Evolutionary conservation across 2,113 vertebrate genomes (phyloP).

Genomic region (Drymodes brunneopygia): DNA sequence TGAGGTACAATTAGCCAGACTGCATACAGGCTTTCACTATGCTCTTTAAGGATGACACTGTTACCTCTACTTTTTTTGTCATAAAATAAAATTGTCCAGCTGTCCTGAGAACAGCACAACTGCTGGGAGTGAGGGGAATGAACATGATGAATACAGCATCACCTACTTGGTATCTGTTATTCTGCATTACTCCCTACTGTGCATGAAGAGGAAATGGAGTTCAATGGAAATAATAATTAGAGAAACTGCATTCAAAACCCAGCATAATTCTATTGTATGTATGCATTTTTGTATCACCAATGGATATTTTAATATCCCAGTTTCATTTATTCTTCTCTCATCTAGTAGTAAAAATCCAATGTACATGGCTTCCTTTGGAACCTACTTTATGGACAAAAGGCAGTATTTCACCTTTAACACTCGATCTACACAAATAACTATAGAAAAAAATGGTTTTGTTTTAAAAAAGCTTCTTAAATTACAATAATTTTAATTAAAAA

Average conservation of each 20-base stretch:
- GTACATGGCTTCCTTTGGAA: not conserved
- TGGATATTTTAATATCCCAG: not conserved
- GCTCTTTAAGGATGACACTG: not conserved
- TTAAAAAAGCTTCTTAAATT: not conserved
- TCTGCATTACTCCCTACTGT: not conserved
- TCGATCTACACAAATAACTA: not conserved
- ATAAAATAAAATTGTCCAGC: not conserved
- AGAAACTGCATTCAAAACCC: not conserved
- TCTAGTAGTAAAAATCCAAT: not conserved
- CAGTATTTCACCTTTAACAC: not conserved
- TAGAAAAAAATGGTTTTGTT: rapidly evolving
- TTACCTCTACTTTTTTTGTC: not conserved
- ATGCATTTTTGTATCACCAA: not conserved
- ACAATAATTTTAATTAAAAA: not conserved
- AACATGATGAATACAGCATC: not conserved
- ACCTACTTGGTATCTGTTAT: not conserved
- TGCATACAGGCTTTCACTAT: not conserved
- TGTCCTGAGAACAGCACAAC: not conserved
- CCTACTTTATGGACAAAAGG: not conserved
- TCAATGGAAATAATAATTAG: not conserved
- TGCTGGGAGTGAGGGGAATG: not conserved
- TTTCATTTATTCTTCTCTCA: not conserved
- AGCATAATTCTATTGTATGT: not conserved
- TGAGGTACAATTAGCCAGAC: not conserved
- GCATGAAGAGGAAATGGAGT: not conserved